Evolutionary conservation across 1,140 invertebrate genomes (phyloP).

Genomic region (Apocrypta bakeri): DNA sequence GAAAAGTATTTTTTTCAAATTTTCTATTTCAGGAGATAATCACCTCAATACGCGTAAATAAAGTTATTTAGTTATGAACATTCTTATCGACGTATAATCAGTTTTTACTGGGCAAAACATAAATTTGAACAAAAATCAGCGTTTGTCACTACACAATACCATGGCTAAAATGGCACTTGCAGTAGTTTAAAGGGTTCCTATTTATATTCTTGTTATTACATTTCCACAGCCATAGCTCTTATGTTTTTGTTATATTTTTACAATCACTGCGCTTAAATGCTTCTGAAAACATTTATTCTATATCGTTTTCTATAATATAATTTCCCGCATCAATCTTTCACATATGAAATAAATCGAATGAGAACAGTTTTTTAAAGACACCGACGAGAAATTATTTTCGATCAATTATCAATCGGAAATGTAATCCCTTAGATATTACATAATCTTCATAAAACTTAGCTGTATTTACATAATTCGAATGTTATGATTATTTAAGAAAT

Average conservation of each 20-base stretch:
- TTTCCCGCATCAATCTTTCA: not conserved
- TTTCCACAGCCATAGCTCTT: conserved; percentile 48
- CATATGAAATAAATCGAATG: not conserved
- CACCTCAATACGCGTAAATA: no score
- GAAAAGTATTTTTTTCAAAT: no score
- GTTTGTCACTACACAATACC: conserved; percentile 1
- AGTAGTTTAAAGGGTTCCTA: conserved; percentile 8
- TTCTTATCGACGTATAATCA: not conserved
- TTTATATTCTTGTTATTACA: conserved; percentile 28
- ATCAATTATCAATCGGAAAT: not conserved
- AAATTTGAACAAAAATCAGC: conserved; percentile 29
- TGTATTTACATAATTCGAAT: conserved; percentile 1
- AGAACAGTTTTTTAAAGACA: not conserved
- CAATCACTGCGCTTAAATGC: not conserved
- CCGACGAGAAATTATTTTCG: not conserved
- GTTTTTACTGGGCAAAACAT: not conserved
- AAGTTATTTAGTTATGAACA: no score
- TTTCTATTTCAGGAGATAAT: no score
- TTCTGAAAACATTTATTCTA: not conserved
- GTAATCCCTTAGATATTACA: not conserved
- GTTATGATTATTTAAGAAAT: conserved; percentile 32
- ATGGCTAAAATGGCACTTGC: conserved; percentile 47
- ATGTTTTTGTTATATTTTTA: conserved; percentile 21
- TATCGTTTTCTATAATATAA: conserved; percentile 12
- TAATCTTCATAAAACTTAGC: not conserved